These are phyloP conservation scores for Empidonax alnorum DNA, from an alignment of 2,113 vertebrate genomes.

Conservation along the genomic window DNA sequence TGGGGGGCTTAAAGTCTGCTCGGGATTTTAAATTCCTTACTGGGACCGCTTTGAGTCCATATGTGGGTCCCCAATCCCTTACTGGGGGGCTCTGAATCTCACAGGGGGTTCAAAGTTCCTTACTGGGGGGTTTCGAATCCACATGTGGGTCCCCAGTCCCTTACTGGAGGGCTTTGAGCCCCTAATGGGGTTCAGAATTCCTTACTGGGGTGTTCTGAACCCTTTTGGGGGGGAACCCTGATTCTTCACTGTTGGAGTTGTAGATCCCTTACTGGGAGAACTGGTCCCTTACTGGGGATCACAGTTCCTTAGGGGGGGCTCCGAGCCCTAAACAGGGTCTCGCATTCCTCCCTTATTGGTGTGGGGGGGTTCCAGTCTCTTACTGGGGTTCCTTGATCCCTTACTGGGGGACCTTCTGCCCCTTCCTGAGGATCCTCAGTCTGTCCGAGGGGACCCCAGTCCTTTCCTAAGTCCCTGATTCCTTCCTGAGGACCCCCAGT, in stretches of 20 bases:
- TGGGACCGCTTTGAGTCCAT: background rate
- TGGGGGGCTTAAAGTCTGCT: background rate
- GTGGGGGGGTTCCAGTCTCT: background rate
- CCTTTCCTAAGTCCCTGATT: background rate
- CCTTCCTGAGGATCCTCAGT: background rate
- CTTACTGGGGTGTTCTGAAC: background rate
- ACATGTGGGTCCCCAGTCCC: no score
- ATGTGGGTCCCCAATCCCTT: no score
- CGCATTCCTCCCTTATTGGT: background rate
- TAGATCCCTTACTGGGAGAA: background rate
- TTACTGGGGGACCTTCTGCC: background rate
- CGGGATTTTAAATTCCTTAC: background rate
- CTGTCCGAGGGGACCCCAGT: background rate
- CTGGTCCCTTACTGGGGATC: background rate
- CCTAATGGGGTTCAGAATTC: accelerated
- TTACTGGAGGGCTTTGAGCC: background rate
- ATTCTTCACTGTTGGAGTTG: background rate
- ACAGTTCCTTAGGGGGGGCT: background rate
- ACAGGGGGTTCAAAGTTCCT: background rate
- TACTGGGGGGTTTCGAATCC: background rate
- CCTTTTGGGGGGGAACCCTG: background rate
- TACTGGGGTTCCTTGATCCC: background rate
- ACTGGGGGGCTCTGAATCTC: no score
- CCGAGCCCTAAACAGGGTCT: no score
- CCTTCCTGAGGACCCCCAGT: background rate